A percentile compares a stretch with the other conserved stretches of the same genome.
Conservation (phyloP, 2,113 vertebrate species). For the Brachyhypopomus gauderio region DNA sequence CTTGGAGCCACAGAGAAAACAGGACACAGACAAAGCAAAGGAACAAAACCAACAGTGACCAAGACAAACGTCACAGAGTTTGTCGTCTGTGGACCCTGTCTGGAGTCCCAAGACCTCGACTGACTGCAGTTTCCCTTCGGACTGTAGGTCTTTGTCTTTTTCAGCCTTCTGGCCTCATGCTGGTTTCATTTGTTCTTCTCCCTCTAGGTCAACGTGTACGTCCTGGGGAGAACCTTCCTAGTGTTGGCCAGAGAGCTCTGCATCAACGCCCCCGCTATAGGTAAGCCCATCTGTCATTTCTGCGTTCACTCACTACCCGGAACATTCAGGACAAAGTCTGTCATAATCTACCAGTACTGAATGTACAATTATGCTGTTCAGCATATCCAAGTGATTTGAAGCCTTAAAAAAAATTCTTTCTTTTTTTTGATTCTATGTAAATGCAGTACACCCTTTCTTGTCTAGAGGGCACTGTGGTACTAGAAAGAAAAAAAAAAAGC, state of each 20-base stretch:
- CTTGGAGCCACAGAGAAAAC: background rate
- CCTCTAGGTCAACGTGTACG: conserved; percentile 91
- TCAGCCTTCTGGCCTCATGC: background rate
- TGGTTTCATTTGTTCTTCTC: conserved; percentile 9
- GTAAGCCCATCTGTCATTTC: conserved; percentile 70
- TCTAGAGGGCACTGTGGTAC: conserved; percentile 63
- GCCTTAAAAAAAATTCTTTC: too few species aligned
- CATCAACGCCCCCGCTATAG: conserved; percentile 96
- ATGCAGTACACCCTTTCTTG: conserved; percentile 49
- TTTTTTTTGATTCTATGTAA: background rate
- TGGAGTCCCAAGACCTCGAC: too few species aligned
- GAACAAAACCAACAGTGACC: background rate
- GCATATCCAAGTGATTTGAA: background rate
- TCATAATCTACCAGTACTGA: background rate
- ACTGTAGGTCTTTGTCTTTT: background rate
- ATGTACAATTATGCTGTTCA: background rate
- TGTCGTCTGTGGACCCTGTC: background rate
- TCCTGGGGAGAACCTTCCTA: conserved; percentile 92
- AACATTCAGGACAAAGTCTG: background rate
- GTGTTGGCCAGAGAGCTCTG: conserved; percentile 91
- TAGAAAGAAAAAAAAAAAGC: background rate
- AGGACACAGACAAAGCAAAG: background rate
- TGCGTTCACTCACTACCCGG: background rate
- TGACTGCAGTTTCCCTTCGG: too few species aligned
- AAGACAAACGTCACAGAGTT: too few species aligned